Base-by-base conservation (phyloP, 2,888 invertebrate genomes). In the Lochmaea capreae region DNA sequence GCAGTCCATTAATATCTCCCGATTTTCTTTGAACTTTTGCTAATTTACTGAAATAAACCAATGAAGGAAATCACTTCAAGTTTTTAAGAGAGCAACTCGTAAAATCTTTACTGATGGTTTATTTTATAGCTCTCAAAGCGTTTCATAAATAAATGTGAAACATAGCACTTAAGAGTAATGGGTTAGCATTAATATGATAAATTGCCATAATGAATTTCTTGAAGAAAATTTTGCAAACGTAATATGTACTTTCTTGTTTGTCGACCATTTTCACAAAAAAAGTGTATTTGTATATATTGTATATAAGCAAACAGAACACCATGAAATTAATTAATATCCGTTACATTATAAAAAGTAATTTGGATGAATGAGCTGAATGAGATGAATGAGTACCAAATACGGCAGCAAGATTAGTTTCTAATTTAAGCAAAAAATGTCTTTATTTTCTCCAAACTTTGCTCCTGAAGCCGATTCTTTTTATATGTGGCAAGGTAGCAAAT, bases 141-240 rank as follows among this genome's bases (percentile, higher is more conserved):
- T 69, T 69, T 33, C 62, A 69, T 69, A 63, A 69, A 63, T 69
- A 63, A 69, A 63, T 22, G 69, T 59, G 33, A 62, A 54, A 69
- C 52, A 42, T 54, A 42, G 63, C 62, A 69, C 62, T 69, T 63
- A 39, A 14, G 61, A 26, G 26, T 68, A 69, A 69, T 69, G 69
- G 52, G n/a, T n/a, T 39, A 63, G 62, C 54, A 69, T 69, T 69
- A 69, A 69, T 69, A 69, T 69, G 54, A 69, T 54, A 69, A 69
- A 62, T 69, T 63, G 63, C 43, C 10, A 54, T 54, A 62, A 69
- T 69, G 42, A 69, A 69, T 69, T 54, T 69, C 54, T 54, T 18
- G 26, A 22, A 63, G 39, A 10, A 63, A 49, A 69, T 62, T 52
- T 62, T 42, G 62, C 5, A 39, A 14, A 8, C 39, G 62, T 52